Percentiles rank a stretch among this genome's conserved stretches.
phyloP scores from a whole-genome alignment of 92 coral and sea anemone species.

The Anthopleura xanthogrammica region DNA sequence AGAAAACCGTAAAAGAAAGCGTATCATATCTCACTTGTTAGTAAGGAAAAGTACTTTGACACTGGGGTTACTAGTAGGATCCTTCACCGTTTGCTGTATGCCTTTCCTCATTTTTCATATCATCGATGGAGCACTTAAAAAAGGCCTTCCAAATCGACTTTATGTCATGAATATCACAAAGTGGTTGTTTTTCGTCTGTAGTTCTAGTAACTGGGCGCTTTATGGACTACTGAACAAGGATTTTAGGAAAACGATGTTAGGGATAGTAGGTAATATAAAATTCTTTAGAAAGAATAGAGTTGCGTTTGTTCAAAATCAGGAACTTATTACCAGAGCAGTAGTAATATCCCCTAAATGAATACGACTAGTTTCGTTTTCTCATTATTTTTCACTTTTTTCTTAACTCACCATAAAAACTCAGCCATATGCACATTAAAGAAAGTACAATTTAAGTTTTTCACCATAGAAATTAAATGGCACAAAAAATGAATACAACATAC shows the following conservation, averaged over 20 bases:
- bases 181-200: constrained; percentile 40
- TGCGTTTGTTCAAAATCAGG: background rate
- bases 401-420: no score
- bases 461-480: no score
- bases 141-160: constrained; percentile 28
- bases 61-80: constrained; percentile 42
- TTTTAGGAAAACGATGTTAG: constrained; percentile 24
- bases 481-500: no score
- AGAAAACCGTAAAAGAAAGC: background rate
- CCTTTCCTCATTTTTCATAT: constrained; percentile 45
- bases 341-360: background rate
- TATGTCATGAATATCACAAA: constrained; percentile 32
- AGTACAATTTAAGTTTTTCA: no score
- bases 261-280: background rate
- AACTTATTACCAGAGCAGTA: background rate
- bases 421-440: no score
- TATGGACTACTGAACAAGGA: constrained; percentile 47
- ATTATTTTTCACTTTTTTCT: no score
- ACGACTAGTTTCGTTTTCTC: background rate
- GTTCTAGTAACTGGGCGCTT: constrained; percentile 48
- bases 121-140: constrained; percentile 22
- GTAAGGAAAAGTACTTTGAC: constrained; percentile 31
- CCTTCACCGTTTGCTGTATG: constrained; percentile 30
- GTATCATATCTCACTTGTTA: background rate
- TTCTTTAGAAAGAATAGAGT: constrained; percentile 8